Percentiles rank a stretch among this genome's conserved stretches.
phyloP scores from a whole-genome alignment of 2,113 vertebrate genomes.

The Phrynocephalus versicolor region DNA sequence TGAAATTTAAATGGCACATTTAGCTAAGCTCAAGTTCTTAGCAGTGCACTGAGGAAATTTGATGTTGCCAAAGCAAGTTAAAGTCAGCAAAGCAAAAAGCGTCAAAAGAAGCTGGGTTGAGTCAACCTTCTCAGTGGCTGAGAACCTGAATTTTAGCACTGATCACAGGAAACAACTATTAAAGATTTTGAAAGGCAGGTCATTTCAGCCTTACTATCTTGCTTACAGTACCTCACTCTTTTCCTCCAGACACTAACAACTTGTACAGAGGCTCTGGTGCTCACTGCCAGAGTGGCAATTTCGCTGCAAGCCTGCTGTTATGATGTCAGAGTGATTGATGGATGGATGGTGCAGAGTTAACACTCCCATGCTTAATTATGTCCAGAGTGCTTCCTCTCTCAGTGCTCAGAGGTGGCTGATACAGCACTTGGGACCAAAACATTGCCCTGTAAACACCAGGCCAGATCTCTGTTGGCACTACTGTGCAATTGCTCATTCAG shows the following conservation, averaged over 20 bases:
- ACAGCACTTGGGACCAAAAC: conserved; percentile 16
- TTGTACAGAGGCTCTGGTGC: not conserved
- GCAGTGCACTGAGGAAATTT: not conserved
- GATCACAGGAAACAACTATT: not conserved
- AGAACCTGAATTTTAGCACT: not conserved
- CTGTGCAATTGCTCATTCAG: not conserved
- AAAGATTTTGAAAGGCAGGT: not conserved
- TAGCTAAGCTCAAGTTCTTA: not conserved
- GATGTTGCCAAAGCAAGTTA: not conserved
- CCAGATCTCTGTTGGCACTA: not conserved
- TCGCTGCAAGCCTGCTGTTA: conserved; percentile 20
- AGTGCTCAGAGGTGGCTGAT: conserved; percentile 21
- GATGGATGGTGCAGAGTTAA: conserved; percentile 24
- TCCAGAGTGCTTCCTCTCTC: conserved; percentile 9
- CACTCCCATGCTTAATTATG: not conserved
- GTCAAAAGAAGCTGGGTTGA: not conserved
- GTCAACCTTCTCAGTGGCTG: not conserved
- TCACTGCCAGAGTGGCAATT: not conserved
- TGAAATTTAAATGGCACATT: not conserved
- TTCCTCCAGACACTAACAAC: not conserved
- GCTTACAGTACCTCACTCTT: not conserved
- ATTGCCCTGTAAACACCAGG: not conserved
- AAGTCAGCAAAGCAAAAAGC: not conserved
- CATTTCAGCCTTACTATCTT: not conserved
- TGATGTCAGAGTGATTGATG: conserved; percentile 34